Evolutionary conservation across 2,113 vertebrate genomes (phyloP).

Genomic region (Trematocara variabile): DNA sequence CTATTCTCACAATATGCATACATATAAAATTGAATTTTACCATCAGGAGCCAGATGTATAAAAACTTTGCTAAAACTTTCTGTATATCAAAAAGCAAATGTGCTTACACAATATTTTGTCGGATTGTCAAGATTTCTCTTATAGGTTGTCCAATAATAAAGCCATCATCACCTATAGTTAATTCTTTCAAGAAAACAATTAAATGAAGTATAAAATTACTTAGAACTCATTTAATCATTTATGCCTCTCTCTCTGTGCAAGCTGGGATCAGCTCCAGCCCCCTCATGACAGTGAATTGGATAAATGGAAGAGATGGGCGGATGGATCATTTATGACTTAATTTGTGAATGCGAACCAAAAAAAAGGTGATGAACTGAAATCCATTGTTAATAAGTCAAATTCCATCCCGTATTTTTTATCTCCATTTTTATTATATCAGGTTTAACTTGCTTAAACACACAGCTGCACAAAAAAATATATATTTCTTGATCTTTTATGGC

Average conservation of each 20-base stretch:
- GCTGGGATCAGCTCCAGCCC: neutral
- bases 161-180: neutral
- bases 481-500: neutral
- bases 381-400: neutral
- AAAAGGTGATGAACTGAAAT: neutral
- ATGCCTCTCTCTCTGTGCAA: neutral
- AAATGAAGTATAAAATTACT: neutral
- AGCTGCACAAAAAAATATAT: neutral
- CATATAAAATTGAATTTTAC: neutral
- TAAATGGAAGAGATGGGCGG: neutral
- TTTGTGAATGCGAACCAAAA: neutral
- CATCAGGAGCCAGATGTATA: neutral
- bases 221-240: neutral
- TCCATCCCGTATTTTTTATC: neutral
- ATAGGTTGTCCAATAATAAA: neutral
- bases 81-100: neutral
- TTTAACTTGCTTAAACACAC: neutral
- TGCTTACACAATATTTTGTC: neutral
- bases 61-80: neutral
- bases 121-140: neutral
- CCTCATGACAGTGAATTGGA: neutral
- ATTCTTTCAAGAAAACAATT: neutral
- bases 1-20: neutral
- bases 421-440: neutral
- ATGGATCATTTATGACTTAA: neutral